Evolutionary conservation across 2,113 vertebrate genomes (phyloP).

Genomic region (Hemichromis elongatus): DNA sequence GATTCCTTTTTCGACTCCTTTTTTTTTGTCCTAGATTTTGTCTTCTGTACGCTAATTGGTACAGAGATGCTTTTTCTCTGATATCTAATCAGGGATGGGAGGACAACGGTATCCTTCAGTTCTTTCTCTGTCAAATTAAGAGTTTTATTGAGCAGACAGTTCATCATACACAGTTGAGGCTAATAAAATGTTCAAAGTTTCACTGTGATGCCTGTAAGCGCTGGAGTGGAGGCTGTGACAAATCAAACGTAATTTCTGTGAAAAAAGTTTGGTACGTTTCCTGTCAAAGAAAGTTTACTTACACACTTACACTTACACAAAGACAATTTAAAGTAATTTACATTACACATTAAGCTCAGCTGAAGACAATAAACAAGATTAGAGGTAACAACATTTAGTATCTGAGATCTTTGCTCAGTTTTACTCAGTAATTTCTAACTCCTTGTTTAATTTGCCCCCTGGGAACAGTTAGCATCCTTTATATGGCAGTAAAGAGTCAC

Average conservation of each 20-base stretch:
- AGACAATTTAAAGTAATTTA: neutral
- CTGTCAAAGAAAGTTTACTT: neutral
- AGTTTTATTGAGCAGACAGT: neutral
- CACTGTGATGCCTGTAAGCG: neutral
- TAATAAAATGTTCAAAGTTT: neutral
- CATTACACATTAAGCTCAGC: neutral
- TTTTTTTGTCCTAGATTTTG: neutral
- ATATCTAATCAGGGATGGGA: neutral
- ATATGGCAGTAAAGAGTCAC: neutral
- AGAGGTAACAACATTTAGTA: neutral
- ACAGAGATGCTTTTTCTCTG: neutral
- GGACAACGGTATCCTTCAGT: neutral
- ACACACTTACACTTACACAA: neutral
- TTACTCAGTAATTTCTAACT: neutral
- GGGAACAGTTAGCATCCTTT: neutral
- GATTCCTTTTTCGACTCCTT: neutral
- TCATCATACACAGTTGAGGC: neutral
- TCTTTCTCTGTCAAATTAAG: neutral
- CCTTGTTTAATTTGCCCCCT: neutral
- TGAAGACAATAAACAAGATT: neutral
- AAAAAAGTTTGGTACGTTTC: neutral
- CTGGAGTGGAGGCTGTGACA: neutral
- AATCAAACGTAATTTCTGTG: neutral
- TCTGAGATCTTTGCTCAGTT: neutral
- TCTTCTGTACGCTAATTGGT: neutral